Conservation (phyloP, 2,888 invertebrate species). For the Paralinhomoeus sp. region DNA sequence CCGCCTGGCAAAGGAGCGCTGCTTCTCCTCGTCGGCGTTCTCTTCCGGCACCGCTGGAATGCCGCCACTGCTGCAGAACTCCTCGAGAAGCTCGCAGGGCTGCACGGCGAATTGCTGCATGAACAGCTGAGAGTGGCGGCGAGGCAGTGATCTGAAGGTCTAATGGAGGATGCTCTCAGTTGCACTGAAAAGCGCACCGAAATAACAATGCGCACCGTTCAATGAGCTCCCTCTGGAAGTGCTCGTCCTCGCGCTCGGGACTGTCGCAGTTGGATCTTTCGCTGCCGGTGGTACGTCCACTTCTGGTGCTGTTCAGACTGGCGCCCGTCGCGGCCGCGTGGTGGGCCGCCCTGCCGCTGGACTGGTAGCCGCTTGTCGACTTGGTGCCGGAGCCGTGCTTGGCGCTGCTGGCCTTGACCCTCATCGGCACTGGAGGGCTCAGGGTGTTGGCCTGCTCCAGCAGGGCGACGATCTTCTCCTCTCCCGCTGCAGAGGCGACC, state of each 20-base stretch:
- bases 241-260: slow-evolving; percentile 11
- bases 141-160: neutral
- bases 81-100: too few relatives aligned
- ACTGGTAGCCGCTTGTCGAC: slow-evolving; percentile 18
- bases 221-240: slow-evolving; percentile 1
- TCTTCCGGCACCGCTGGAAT: too few relatives aligned
- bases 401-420: slow-evolving; percentile 3
- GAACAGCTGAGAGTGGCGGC: neutral
- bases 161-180: too few relatives aligned
- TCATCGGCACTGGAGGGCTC: neutral
- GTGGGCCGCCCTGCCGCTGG: neutral
- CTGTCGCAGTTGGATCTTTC: slow-evolving; percentile 6
- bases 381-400: slow-evolving; percentile 18
- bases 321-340: neutral
- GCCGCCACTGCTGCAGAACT: too few relatives aligned
- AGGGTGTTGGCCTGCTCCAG: neutral
- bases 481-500: slow-evolving; percentile 72
- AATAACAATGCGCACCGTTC: neutral
- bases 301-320: slow-evolving; percentile 1
- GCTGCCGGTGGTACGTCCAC: neutral
- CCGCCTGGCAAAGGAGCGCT: neutral
- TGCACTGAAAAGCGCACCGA: too few relatives aligned
- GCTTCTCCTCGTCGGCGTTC: too few relatives aligned
- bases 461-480: neutral
- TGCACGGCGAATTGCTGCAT: too few relatives aligned